Percentiles rank a stretch among this genome's conserved stretches.
phyloP scores from a whole-genome alignment of 2,113 vertebrate species.

The Corythaeola cristata region DNA sequence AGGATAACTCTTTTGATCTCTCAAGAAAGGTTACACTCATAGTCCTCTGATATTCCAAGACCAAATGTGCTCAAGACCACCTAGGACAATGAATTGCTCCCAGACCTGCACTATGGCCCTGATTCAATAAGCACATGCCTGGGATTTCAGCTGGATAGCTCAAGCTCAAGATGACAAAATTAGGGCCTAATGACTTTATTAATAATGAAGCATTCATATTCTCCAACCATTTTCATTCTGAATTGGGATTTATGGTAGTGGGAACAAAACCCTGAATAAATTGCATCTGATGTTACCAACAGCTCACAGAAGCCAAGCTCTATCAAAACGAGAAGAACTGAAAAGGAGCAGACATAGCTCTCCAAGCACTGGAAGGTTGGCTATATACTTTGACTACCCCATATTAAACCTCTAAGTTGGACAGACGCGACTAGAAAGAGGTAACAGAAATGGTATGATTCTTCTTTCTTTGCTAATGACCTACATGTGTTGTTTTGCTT shows the following conservation, averaged over 20 bases:
- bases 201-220: constrained; percentile 7
- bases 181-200: background rate
- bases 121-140: background rate
- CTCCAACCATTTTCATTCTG: background rate
- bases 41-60: background rate
- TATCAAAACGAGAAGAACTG: background rate
- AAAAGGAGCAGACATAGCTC: background rate
- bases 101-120: background rate
- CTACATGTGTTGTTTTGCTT: background rate
- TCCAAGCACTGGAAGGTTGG: background rate
- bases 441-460: background rate
- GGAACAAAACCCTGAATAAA: background rate
- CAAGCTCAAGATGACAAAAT: constrained; percentile 19
- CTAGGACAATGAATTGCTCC: background rate
- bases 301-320: background rate
- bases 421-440: background rate
- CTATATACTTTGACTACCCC: background rate
- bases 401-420: background rate
- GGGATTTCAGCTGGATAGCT: background rate
- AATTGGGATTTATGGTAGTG: background rate
- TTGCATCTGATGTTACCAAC: background rate
- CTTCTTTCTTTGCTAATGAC: background rate
- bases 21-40: background rate
- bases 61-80: background rate
- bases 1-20: background rate